Percentiles rank a stretch among this genome's conserved stretches.
These are phyloP conservation scores for Aleiodes leptofemur DNA, from an alignment of 2,888 invertebrate genomes.

Conservation along the genomic window DNA sequence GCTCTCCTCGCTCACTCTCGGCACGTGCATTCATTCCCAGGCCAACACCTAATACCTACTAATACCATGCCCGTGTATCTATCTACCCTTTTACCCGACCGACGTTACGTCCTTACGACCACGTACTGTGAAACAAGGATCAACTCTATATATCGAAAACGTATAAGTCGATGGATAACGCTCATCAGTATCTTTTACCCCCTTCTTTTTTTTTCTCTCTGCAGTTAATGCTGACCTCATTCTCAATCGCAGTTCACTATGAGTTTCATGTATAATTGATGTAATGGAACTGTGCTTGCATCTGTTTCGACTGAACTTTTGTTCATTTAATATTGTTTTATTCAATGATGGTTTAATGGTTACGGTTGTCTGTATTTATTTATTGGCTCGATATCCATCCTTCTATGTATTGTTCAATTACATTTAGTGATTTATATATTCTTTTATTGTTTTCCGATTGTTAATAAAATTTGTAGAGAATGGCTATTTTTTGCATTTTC, in stretches of 20 bases:
- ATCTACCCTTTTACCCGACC: conserved; percentile 74
- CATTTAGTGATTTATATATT: no score
- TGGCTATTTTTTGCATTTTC: no score
- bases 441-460: no score
- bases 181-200: conserved; percentile 3
- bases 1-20: conserved; percentile 68
- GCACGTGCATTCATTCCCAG: conserved; percentile 75
- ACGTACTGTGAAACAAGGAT: conserved; percentile 33
- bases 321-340: neutral
- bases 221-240: conserved; percentile 17
- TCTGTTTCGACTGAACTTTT: neutral
- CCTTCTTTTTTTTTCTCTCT: neutral
- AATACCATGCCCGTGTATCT: conserved; percentile 74
- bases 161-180: conserved; percentile 34
- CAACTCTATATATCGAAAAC: conserved; percentile 26
- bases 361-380: no score
- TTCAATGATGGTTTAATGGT: no score
- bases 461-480: no score
- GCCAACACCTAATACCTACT: conserved; percentile 75
- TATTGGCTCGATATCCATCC: no score
- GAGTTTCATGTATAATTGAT: conserved; percentile 22
- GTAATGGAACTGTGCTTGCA: neutral
- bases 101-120: conserved; percentile 65
- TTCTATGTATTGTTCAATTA: no score
- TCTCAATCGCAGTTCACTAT: conserved; percentile 2